Evolutionary conservation across 2,113 vertebrate species (phyloP).

Genomic region (Gracilinanus agilis): DNA sequence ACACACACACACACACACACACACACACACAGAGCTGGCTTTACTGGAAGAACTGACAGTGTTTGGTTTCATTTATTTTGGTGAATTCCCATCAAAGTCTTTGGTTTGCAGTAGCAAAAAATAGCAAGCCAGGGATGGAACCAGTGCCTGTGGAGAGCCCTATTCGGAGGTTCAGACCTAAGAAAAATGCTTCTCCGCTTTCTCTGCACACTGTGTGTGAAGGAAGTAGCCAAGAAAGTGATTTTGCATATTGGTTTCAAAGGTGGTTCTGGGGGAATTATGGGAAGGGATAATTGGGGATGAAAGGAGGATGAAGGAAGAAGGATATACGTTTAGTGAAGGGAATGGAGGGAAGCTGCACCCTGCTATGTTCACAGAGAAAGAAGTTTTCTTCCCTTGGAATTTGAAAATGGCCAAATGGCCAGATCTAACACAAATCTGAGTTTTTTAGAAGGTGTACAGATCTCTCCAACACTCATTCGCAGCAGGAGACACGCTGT

Average conservation of each 20-base stretch:
- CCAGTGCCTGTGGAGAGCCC: background rate
- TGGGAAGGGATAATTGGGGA: background rate
- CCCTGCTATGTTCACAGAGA: background rate
- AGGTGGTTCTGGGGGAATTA: background rate
- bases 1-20: conserved; percentile 10
- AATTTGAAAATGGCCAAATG: background rate
- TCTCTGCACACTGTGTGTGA: background rate
- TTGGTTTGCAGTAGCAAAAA: conserved; percentile 41
- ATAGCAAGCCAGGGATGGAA: conserved; percentile 4
- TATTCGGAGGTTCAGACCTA: conserved; percentile 1
- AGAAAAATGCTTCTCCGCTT: background rate
- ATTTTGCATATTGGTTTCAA: conserved; percentile 13
- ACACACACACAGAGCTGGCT: background rate
- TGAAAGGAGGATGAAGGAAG: background rate
- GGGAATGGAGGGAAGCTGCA: background rate
- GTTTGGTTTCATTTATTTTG: conserved; percentile 19
- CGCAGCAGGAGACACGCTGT: background rate
- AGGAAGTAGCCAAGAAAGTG: background rate
- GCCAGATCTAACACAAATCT: background rate
- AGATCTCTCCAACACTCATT: background rate
- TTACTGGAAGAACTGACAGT: conserved; percentile 9
- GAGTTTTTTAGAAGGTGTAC: background rate
- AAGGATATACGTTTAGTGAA: background rate
- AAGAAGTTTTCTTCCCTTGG: conserved; percentile 10
- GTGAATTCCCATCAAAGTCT: conserved; percentile 34